Base-by-base conservation (phyloP, 1,140 invertebrate genomes). In the Cydia strobilella region DNA sequence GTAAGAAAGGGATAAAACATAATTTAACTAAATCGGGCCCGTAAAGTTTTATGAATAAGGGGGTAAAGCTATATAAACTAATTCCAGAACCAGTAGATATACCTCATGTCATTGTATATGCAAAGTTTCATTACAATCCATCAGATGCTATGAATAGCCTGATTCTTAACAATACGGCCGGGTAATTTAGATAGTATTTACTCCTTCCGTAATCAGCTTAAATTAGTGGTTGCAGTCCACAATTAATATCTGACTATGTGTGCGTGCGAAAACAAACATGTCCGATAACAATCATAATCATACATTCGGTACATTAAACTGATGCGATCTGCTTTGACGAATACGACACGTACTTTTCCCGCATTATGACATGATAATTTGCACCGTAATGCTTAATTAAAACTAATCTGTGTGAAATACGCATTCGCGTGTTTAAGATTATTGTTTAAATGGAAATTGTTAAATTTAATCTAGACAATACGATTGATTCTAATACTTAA, bases 181-280 rank as follows among this genome's bases (percentile, higher is more conserved):
- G 12, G 54, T 59, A 23, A 23, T 59, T 54, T 18, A 54, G n/a
- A 54, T 59, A 59, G 20, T 18, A 10, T 23, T 23, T 12, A 23
- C 20, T 59, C 54, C 2, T 54, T 20, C 63, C 35, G n/a, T 69
- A 69, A 69, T 69, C n/a, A 18, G 18, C 6, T 35, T 18, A 39
- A 69, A 69, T 69, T 42, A 18, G 15, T 35, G 15, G 65, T 35
- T 39, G 35, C 13, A n/a, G 62, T 12, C 18, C 2, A 42, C 65
- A 39, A 66, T 69, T 39, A 42, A 69, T 69, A 35, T 42, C 65
- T n/a, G 1, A 0, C 15, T 66, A 69, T 42, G 65, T 69, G 31
- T 59, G n/a, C 13, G 31, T 35, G 65, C 10, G 65, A 69, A 69
- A 69, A 69, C 65, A 69, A 69, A 69, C 65, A 69, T 39, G 65